Evolutionary conservation across 92 coral and sea anemone species (phyloP).

Genomic region (Palythoa grandis): DNA sequence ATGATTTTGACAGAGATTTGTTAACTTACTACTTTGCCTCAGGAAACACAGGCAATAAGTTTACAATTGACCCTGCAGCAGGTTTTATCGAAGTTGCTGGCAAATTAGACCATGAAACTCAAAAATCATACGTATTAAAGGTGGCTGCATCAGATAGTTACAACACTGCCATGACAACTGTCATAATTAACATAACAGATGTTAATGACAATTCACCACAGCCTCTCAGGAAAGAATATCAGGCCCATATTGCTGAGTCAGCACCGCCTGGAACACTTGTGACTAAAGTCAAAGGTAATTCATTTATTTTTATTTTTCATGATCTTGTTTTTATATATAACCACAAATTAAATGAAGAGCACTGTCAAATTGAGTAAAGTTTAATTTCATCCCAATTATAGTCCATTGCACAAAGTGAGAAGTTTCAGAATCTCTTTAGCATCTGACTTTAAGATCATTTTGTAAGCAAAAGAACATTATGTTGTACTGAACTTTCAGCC

Average conservation of each 20-base stretch:
- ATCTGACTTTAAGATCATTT: too few relatives aligned
- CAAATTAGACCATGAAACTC: conserved; percentile 69
- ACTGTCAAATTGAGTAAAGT: too few relatives aligned
- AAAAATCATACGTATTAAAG: conserved; percentile 61
- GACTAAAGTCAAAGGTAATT: conserved; percentile 83
- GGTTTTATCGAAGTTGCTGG: conserved; percentile 69
- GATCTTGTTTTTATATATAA: too few relatives aligned
- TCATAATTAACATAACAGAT: conserved; percentile 68
- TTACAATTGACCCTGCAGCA: conserved; percentile 53
- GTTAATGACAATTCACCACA: conserved; percentile 90
- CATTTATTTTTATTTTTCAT: not conserved
- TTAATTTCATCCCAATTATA: too few relatives aligned
- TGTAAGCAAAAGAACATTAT: too few relatives aligned
- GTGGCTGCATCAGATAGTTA: conserved; percentile 81
- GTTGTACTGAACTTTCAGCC: too few relatives aligned
- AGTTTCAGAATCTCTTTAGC: too few relatives aligned
- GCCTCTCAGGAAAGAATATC: conserved; percentile 83
- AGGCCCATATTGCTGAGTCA: conserved; percentile 77
- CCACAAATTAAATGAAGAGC: too few relatives aligned
- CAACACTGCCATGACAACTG: conserved; percentile 62
- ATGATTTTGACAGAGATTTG: conserved; percentile 65
- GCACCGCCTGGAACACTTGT: conserved; percentile 68
- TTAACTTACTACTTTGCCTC: conserved; percentile 63
- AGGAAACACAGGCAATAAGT: conserved; percentile 83
- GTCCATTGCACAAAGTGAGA: too few relatives aligned